Base-by-base conservation (phyloP, 2,797 vertebrate genomes). In the Nannoperca obscura region DNA sequence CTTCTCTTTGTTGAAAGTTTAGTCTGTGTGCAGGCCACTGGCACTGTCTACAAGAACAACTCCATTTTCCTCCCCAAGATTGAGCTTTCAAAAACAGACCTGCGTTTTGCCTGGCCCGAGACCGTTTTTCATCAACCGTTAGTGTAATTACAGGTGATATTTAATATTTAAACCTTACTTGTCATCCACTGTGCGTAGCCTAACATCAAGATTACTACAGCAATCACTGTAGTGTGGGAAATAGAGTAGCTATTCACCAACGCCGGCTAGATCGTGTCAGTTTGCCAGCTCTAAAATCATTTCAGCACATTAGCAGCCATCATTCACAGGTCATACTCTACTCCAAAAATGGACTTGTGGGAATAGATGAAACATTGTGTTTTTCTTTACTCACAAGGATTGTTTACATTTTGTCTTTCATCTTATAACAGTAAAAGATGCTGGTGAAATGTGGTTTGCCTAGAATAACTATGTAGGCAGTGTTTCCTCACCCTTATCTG, bases 11-110 rank as follows among this genome's bases (percentile, higher is more conserved):
- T 81, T 88, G 59, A 81, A 81, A 86, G 91, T 92, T 93, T 91
- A 93, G 91, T 94, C 90, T 93, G 86, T 60, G 79, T 71, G 78
- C 79, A 85, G 73, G 66, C 74, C 76, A 77, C 84, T 85, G 86
- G 76, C 86, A 86, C 68, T 11, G 71, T 83, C 81, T 80, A 67
- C 78, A 78, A 90, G 89, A 91, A 88, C 82, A 83, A 46, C 71
- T 58, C 38, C 7, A 32, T 17, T 27, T 19, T 38, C 8, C 15
- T n/a, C 17, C n/a, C 27, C 8, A 65, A 80, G 74, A 70, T 9
- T 0, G 3, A 76, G 40, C 46, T 64, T 57, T 46, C 7, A 60
- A 60, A 81, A 85, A 61, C 74, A 78, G 34, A 3, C 27, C 24
- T 5, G 69, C 67, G 61, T 78, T 91, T 81, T 66, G 22, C 49